A percentile compares a stretch with the other conserved stretches of the same genome.
Evolutionary conservation across 2,888 invertebrate species (phyloP).

Genomic region (Xylocampa areola): DNA sequence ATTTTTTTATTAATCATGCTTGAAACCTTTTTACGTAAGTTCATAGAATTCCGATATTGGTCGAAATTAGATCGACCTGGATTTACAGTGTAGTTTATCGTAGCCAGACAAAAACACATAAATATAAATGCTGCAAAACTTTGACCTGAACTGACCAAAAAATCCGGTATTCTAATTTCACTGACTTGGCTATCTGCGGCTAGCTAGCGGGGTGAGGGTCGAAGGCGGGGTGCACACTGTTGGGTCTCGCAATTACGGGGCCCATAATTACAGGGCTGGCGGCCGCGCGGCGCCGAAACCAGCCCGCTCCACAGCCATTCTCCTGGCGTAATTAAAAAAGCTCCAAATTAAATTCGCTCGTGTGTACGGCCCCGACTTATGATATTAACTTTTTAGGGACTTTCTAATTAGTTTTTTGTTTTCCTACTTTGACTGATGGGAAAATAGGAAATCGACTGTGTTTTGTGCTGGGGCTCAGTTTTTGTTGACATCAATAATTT

Average conservation of each 20-base stretch:
- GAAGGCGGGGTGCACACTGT: constrained; percentile 74
- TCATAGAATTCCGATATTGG: neutral
- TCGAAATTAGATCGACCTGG: neutral
- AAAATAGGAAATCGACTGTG: constrained; percentile 68
- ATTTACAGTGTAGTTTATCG: neutral
- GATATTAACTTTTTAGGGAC: constrained; percentile 88
- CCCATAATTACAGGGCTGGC: constrained; percentile 89
- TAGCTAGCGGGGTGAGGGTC: constrained; percentile 70
- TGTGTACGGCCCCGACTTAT: constrained; percentile 85
- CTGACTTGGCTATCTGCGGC: constrained; percentile 71
- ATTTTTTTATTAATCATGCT: neutral
- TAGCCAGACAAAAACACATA: constrained; percentile 12
- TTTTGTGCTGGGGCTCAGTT: constrained; percentile 27
- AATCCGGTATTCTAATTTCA: constrained; percentile 71
- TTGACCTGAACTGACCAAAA: constrained; percentile 41
- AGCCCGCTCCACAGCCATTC: constrained; percentile 82
- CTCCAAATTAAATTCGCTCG: constrained; percentile 90
- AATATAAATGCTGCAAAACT: constrained; percentile 42
- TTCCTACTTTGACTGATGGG: constrained; percentile 71
- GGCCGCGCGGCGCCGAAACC: constrained; percentile 86
- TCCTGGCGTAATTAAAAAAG: constrained; percentile 89
- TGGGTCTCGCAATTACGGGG: constrained; percentile 87
- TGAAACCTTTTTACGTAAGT: neutral
- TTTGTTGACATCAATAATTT: constrained; percentile 40
- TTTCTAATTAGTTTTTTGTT: constrained; percentile 88